phyloP scores from a whole-genome alignment of 1,140 invertebrate genomes.

The Goniozus legneri region DNA sequence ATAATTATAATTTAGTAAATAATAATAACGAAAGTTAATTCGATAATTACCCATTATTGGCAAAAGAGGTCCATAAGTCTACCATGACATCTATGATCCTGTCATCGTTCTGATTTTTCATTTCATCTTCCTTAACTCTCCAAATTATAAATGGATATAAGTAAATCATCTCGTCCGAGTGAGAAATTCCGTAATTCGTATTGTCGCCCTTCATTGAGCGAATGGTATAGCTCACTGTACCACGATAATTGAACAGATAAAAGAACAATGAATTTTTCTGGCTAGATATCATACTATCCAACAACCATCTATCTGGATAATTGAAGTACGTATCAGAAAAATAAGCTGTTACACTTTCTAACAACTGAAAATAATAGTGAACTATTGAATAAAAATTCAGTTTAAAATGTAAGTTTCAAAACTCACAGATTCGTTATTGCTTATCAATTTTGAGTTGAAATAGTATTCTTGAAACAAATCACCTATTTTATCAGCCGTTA shows the following conservation, averaged over 20 bases:
- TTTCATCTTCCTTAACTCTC: not conserved
- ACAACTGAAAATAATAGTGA: not conserved
- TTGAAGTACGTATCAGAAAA: not conserved
- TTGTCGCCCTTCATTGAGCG: not conserved
- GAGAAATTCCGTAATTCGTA: constrained; percentile 11
- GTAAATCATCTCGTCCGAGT: constrained; percentile 19
- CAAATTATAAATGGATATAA: too few relatives aligned
- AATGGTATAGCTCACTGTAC: constrained; percentile 14
- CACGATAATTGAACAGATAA: constrained; percentile 18
- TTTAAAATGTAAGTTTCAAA: too few relatives aligned
- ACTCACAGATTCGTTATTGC: too few relatives aligned
- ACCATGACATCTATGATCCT: constrained; percentile 13
- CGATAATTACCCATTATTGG: constrained; percentile 11
- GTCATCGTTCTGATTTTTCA: constrained; percentile 2
- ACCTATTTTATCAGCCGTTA: too few relatives aligned
- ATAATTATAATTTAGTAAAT: too few relatives aligned
- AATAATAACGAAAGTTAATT: too few relatives aligned
- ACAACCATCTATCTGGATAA: not conserved
- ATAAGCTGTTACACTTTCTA: not conserved
- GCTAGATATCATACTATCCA: constrained; percentile 8
- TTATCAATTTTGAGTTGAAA: too few relatives aligned
- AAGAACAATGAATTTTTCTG: constrained; percentile 13
- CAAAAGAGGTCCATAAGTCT: constrained; percentile 18
- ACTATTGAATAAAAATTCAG: too few relatives aligned
- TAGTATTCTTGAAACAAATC: too few relatives aligned